Evolutionary conservation across 2,888 invertebrate species (phyloP), one percentile per base, ranked within the genome.

Genomic region (Camponotus fellah): DNA sequence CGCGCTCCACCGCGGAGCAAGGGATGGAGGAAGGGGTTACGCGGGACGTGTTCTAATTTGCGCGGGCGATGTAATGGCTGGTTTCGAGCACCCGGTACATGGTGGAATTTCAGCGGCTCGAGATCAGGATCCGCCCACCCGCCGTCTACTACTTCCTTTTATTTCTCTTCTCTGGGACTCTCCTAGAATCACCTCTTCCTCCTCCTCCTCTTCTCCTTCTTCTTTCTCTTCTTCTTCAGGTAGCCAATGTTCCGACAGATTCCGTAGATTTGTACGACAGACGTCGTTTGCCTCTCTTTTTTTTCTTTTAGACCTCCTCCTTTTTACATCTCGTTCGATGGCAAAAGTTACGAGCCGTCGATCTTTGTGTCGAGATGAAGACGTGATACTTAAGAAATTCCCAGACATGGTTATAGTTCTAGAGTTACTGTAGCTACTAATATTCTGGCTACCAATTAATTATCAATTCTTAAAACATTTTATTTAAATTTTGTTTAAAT

Each of bases 81-180:
- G 83, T 87, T 76, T 32, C 74, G 88, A 87, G 87, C 89, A 92
- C 90, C 91, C 91, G 90, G 90, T 91, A 91, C 87, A 91, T 83
- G 82, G 71, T 85, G 89, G 89, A 91, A 90, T 92, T 92, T 89
- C 89, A 88, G 83, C 87, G 87, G 88, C 87, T 84, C 89, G 86
- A 90, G 89, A 89, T 90, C 69, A 85, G 87, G 85, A 88, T 87
- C 90, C 90, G 86, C 89, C 90, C 87, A 88, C 89, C 85, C 64
- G 81, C 85, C 68, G 77, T 85, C 58, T 85, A 83, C 74, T 76
- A 34, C 68, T 77, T 83, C 82, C 74, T 86, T 87, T 84, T 81
- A 46, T 60, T 64, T 72, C 43, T 32, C 56, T 26, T 60, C 34
- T 6, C 43, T 43, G n/a, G 62, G 49, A 76, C 34, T 85, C 65